Evolutionary conservation across 2,888 invertebrate species (phyloP).

Genomic region (Callyntrura sp.): DNA sequence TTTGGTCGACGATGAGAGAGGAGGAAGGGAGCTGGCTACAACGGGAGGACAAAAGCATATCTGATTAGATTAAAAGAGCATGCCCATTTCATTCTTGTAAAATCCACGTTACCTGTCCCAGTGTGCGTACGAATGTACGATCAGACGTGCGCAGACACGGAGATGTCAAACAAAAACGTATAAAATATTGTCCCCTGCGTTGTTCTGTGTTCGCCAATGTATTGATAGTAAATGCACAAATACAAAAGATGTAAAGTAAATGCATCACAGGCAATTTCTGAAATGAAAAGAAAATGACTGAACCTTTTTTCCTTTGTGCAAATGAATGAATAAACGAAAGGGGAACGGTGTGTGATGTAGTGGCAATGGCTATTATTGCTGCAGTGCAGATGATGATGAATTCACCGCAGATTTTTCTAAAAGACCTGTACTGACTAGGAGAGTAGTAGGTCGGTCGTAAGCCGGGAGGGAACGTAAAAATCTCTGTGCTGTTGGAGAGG

Average conservation of each 20-base stretch:
- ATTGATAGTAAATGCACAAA: constrained; percentile 75
- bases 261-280: constrained; percentile 62
- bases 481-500: background rate
- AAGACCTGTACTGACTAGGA: background rate
- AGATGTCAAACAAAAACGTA: constrained; percentile 7
- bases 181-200: constrained; percentile 36
- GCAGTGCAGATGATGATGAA: background rate
- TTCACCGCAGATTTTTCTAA: constrained; percentile 6
- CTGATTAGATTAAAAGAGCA: constrained; percentile 74
- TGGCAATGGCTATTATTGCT: background rate
- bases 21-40: constrained; percentile 3
- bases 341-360: background rate
- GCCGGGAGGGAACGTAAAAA: constrained; percentile 28
- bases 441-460: constrained; percentile 36
- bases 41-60: constrained; percentile 1
- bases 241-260: constrained; percentile 67
- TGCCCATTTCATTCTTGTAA: constrained; percentile 44
- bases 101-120: constrained; percentile 40
- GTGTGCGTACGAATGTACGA: background rate
- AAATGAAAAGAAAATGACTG: constrained; percentile 52
- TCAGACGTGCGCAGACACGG: constrained; percentile 13
- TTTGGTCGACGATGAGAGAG: background rate
- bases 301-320: constrained; percentile 48
- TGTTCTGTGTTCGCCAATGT: constrained; percentile 63
- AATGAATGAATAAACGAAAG: constrained; percentile 4